These are phyloP conservation scores for Peromyscus californicus DNA, from an alignment of 2,113 vertebrate genomes.

Conservation along the genomic window DNA sequence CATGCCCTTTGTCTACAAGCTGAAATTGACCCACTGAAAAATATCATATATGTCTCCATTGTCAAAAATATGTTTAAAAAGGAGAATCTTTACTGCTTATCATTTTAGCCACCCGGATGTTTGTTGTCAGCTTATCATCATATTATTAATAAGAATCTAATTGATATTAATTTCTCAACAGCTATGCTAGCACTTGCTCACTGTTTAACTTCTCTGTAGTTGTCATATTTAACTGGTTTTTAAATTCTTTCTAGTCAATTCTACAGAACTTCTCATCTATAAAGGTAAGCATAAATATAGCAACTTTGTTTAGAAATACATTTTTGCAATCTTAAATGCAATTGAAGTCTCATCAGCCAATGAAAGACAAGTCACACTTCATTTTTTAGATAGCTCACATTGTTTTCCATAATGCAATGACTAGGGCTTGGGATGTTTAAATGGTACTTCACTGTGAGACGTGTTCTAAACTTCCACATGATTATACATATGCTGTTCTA, in stretches of 20 bases:
- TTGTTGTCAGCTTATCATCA: conserved; percentile 69
- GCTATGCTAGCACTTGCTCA: conserved; percentile 64
- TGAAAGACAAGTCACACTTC: conserved; percentile 63
- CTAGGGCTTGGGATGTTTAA: conserved; percentile 69
- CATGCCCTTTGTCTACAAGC: conserved; percentile 42
- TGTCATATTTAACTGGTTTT: conserved; percentile 70
- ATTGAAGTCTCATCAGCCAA: conserved; percentile 51
- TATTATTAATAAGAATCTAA: conserved; percentile 80
- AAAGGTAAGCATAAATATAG: conserved; percentile 59
- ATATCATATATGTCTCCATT: conserved; percentile 40
- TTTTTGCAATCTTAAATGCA: conserved; percentile 72
- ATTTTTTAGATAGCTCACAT: conserved; percentile 70
- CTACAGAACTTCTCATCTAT: conserved; percentile 58
- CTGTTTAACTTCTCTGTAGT: conserved; percentile 50
- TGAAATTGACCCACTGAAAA: conserved; percentile 56
- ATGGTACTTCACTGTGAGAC: conserved; percentile 63
- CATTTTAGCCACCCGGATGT: conserved; percentile 70
- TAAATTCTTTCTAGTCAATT: conserved; percentile 48
- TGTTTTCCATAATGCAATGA: conserved; percentile 75
- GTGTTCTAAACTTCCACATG: conserved; percentile 65
- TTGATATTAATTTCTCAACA: conserved; percentile 77
- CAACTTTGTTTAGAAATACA: conserved; percentile 75
- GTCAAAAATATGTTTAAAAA: conserved; percentile 73
- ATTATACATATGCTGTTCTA: conserved; percentile 69
- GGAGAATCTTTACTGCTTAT: conserved; percentile 66